Base-by-base conservation (phyloP, 2,797 vertebrate genomes). In the Enteromius radiatus region DNA sequence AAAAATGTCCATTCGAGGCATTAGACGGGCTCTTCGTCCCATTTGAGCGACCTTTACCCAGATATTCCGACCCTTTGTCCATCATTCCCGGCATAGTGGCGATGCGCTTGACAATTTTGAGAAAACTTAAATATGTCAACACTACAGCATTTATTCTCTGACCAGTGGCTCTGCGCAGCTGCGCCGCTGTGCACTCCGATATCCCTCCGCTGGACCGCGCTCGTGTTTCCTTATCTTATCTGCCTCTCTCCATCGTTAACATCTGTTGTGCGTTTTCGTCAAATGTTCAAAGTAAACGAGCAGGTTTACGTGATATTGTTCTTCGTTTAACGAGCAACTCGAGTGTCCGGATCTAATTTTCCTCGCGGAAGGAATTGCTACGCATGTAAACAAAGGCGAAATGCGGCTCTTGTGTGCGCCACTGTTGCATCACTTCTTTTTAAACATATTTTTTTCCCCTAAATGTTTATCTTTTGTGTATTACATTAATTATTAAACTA, bases 81-180 rank as follows among this genome's bases (percentile, higher is more conserved):
- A 98, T 98, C 97, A 95, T 96, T 47, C 97, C 96, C 75, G 97
- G 97, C 97, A 97, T 97, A 86, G 75, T 89, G 47, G 70, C 63
- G 76, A 10, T 54, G 36, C 14, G 67, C 47, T 49, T 28, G 45
- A 31, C 61, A 59, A 43, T 71, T 45, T 8, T 41, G 0, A 82
- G 67, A 28, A 71, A 85, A 80, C 45, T 41, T 49, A 63, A 76
- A 79, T 61, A 85, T 82, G 80, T 85, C 87, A 85, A 79, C 85
- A 86, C n/a, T 74, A 36, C 74, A 81, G 74, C 77, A 61, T 23
- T 80, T 75, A 47, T 11, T 33, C 67, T 77, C 75, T 83, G 85
- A 87, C 52, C 77, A 78, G 82, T 80, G 85, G 84, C 86, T 87
- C 87, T 89, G 79, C 90, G 85, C 89, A 91, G 88, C 85, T 78